Percentiles rank a stretch among this genome's conserved stretches.
Evolutionary conservation across 2,888 invertebrate species (phyloP).

Genomic region (Parnassius orleans): DNA sequence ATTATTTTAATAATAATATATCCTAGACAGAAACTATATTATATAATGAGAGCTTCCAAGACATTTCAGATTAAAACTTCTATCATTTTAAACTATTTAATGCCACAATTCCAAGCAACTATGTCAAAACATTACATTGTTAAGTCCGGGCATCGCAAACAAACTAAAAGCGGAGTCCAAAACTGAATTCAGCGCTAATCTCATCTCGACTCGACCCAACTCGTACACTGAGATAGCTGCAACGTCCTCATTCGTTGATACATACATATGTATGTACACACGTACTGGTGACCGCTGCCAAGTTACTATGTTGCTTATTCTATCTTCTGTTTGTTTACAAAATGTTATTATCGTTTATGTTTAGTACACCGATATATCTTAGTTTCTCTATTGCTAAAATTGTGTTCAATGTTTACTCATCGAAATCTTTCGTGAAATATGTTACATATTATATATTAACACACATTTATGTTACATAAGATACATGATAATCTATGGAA

Average conservation of each 20-base stretch:
- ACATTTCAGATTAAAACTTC: constrained; percentile 17
- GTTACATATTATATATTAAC: no score
- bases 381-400: no score
- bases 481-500: no score
- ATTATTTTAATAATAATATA: no score
- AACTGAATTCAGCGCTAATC: constrained; percentile 33
- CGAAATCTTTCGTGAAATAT: no score
- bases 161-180: constrained; percentile 26
- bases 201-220: constrained; percentile 23
- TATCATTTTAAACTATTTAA: constrained; percentile 18
- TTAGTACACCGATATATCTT: background rate
- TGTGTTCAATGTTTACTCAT: no score
- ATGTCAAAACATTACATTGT: constrained; percentile 35
- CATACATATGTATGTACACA: constrained; percentile 14
- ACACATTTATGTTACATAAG: no score
- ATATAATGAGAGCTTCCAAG: constrained; percentile 12
- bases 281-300: constrained; percentile 16
- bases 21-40: background rate
- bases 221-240: constrained; percentile 7
- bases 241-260: constrained; percentile 1
- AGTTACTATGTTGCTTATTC: constrained; percentile 13
- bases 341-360: constrained; percentile 17
- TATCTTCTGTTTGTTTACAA: constrained; percentile 18
- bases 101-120: constrained; percentile 25
- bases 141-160: constrained; percentile 30